Base-by-base conservation (phyloP, 2,888 invertebrate species). In the Salticus scenicus region DNA sequence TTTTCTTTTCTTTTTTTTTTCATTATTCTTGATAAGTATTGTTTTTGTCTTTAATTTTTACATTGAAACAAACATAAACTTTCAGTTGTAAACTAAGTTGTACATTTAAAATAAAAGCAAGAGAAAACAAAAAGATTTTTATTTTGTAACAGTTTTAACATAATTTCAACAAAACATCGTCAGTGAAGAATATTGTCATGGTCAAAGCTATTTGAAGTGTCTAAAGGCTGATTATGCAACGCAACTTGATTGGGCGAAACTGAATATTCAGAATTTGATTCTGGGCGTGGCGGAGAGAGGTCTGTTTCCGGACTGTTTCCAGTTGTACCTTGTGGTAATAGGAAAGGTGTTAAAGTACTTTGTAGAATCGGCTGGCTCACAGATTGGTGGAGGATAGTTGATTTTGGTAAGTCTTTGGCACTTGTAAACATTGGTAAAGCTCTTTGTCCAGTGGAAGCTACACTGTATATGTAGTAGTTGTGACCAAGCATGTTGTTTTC, bases 251-350 rank as follows among this genome's bases (percentile, higher is more conserved):
- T 66, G 0, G 84, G 79, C 1, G 84, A 79, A n/a, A 79, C 79
- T 0, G 84, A 47, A 41, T 85, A 85, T 0, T 75, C 79, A 0
- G 57, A 28, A 64, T 85, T 85, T n/a, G 84, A 85, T 5, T 70
- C 74, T n/a, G 74, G 84, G 10, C 78, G 41, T 0, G 84, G 79
- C 0, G 84, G 79, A 0, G 74, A 41, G 0, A 71, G 71, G 30
- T 33, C 75, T 0, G 69, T 12, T 10, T 70, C 69, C 7, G 73
- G 77, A 30, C 69, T 78, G 47, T 77, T 33, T 30, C 41, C 41
- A 10, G 51, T 31, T 20, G 66, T 57, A 42, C 17, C 37, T 12
- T 66, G 82, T 33, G 78, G 27, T 1, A 85, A 42, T 1, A 85
- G 41, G 64, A 85, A 85, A 0, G 84, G 74, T 10, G 37, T 37